Evolutionary conservation across 2,797 vertebrate species (phyloP).

Genomic region (Intellagama lesueurii): DNA sequence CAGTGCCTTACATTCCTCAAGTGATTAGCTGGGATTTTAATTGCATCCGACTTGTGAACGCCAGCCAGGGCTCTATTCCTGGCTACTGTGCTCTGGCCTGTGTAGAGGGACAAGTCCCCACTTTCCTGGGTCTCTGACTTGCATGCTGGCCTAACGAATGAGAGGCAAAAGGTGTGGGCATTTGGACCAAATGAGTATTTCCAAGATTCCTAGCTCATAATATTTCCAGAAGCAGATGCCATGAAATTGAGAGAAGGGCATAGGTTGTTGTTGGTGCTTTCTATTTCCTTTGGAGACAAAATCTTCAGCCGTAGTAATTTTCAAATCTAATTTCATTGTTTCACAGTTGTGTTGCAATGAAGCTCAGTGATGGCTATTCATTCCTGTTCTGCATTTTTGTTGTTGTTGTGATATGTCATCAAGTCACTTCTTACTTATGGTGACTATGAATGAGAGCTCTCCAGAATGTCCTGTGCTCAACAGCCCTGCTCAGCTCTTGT

Average conservation of each 20-base stretch:
- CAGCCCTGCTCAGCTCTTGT: no score
- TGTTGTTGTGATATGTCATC: no score
- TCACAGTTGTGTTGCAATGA: background rate
- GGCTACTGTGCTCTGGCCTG: slow-evolving; percentile 47
- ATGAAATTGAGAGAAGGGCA: background rate
- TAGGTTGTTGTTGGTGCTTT: background rate
- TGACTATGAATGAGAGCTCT: no score
- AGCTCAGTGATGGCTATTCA: background rate
- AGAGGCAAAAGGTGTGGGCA: background rate
- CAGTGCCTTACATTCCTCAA: slow-evolving; percentile 42
- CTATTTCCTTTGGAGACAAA: background rate
- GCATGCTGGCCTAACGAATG: background rate
- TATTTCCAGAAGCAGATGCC: slow-evolving; percentile 3
- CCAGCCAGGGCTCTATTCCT: slow-evolving; percentile 23
- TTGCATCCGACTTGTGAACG: slow-evolving; percentile 31
- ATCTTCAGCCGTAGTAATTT: background rate
- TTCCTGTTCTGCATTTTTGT: background rate
- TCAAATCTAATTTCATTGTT: background rate
- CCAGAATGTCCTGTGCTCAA: background rate
- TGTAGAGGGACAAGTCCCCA: slow-evolving; percentile 2
- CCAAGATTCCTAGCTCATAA: background rate
- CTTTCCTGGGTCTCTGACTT: background rate
- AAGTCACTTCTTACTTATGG: no score
- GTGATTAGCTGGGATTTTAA: slow-evolving; percentile 59
- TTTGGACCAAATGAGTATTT: background rate